Evolutionary conservation across 2,888 invertebrate species (phyloP), one percentile per base, ranked within the genome.

Genomic region (Coelopa pilipes): DNA sequence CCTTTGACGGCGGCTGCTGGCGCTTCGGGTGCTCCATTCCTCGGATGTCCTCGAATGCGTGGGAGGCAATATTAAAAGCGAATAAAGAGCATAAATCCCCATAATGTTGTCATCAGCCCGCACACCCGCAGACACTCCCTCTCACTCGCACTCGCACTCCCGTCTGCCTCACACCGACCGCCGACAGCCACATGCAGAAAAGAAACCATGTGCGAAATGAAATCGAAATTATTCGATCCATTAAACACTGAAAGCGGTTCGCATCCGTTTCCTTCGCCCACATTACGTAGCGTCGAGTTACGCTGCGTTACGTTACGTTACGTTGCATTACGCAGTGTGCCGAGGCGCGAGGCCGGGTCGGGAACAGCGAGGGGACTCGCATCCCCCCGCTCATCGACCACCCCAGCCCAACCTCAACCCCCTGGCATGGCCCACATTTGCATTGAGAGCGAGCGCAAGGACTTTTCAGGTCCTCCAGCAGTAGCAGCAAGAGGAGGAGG

Each of bases 201-300:
- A 53, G n/a, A 7, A 53, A 53, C 53, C 53, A 53, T 34, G 21
- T 50, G 78, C 78, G 76, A 79, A 81, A 79, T 78, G 75, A 78
- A 81, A 83, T 81, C 79, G 80, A 80, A 83, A 83, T 83, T 82
- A 83, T 83, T 79, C 83, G 81, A 84, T 78, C 83, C 83, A 83
- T 83, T 83, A 79, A 83, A 83, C 84, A 82, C 78, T 80, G 78
- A 72, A 73, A 78, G 79, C 77, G 75, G 72, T 79, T 77, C 77
- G 21, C 62, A 21, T 50, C 60, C 55, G 68, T 62, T 66, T 55
- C 15, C 55, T 19, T 68, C 34, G 5, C 62, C 34, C 68, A 21
- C 45, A 50, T 49, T 65, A 15, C 4, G 66, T 66, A 21, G 15
- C 66, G 19, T 50, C 50, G 50, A 19, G 50, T 66, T 49, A n/a